Evolutionary conservation across 1,140 invertebrate genomes (phyloP).

Genomic region (Octopus bimaculoides): DNA sequence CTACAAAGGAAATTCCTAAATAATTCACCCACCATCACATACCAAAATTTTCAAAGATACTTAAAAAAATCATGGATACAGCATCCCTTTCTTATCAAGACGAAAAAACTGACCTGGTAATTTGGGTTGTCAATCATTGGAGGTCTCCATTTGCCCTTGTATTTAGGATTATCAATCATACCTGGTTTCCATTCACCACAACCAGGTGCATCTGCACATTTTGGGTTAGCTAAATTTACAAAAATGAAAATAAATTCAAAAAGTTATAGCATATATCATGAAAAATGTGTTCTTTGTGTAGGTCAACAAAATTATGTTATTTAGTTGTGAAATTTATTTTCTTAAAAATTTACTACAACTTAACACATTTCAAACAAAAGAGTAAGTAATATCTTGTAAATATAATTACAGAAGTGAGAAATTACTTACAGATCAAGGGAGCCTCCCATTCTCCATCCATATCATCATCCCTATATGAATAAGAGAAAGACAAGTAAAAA

Average conservation of each 20-base stretch:
- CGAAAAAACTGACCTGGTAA: conserved; percentile 64
- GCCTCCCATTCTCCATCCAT: conserved; percentile 99
- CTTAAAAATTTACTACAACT: too few relatives aligned
- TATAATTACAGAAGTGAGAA: background rate
- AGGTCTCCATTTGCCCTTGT: conserved; percentile 76
- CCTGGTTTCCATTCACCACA: conserved; percentile 90
- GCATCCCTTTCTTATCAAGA: background rate
- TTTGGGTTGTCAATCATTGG: conserved; percentile 92
- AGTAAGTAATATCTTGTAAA: too few relatives aligned
- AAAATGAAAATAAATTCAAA: conserved; percentile 19
- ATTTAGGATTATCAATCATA: conserved; percentile 84
- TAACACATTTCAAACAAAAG: too few relatives aligned
- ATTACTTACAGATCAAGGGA: conserved; percentile 69
- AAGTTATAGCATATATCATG: too few relatives aligned
- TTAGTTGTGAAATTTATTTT: background rate
- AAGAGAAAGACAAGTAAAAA: too few relatives aligned
- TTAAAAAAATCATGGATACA: too few relatives aligned
- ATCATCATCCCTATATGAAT: conserved; percentile 74
- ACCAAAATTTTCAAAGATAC: too few relatives aligned
- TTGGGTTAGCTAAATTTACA: conserved; percentile 69
- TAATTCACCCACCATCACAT: too few relatives aligned
- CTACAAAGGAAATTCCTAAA: too few relatives aligned
- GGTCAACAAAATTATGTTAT: too few relatives aligned
- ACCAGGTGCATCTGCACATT: conserved; percentile 78
- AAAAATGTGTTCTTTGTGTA: too few relatives aligned